Base-by-base conservation (phyloP, 53 echinoderm and acorn worm species). In the Arbacia lixula region DNA sequence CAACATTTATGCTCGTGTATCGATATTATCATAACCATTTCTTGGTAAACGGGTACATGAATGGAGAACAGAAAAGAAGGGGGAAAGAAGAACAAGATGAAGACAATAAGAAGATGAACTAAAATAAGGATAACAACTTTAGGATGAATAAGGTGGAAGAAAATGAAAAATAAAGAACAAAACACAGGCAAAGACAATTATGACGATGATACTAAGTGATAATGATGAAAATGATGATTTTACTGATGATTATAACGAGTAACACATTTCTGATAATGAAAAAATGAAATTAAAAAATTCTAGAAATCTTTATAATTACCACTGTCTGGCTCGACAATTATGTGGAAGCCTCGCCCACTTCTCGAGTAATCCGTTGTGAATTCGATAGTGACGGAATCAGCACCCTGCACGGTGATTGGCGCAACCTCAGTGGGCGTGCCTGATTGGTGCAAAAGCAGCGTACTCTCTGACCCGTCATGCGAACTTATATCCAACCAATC, bases 291-390 rank as follows among this genome's bases (percentile, higher is more conserved):
- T 2, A 51, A n/a, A n/a, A 51, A 51, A 19, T 22, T 68, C 71
- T 71, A 64, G 31, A 64, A 64, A 28, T 9, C 5, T 4, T 64
- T 11, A 28, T 9, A 64, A 29, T 46, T 88, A 88, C 89, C 74
- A 37, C 63, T 36, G 12, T 83, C 91, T 75, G 87, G 91, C 41
- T 87, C 87, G 40, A 90, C 64, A 32, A 87, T 65, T 3, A 92
- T 51, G 25, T 78, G 55, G 71, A 93, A 93, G 16, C 93, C 93
- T 11, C 53, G 54, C 42, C 57, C 75, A 53, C 66, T 78, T 56
- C n/a, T 65, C 25, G 53, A 77, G 71, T 77, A 77, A 63, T 93
- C 90, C 0, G 85, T 80, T 17, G 39, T 26, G 61, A 93, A 90
- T 43, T 83, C 66, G 24, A 93, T 55, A 72, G 85, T 87, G 14